A percentile compares a stretch with the other conserved stretches of the same genome.
Conservation (phyloP, 2,888 invertebrate genomes). For the Muscina levida region DNA sequence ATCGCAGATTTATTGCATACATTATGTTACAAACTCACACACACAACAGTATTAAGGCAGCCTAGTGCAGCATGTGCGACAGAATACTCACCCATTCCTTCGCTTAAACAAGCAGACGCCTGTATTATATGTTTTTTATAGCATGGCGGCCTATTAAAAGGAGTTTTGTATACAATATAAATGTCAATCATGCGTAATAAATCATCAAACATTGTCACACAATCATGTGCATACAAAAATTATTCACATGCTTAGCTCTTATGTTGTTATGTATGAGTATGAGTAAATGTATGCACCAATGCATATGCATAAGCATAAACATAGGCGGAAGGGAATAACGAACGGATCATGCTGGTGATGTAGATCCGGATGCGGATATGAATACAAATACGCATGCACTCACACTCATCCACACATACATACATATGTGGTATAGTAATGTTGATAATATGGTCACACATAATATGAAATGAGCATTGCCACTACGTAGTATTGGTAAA, state of each 20-base stretch:
- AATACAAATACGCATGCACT: background rate
- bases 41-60: background rate
- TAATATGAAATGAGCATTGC: conserved; percentile 13
- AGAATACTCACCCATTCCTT: background rate
- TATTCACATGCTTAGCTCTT: too few species aligned
- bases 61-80: too few species aligned
- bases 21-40: background rate
- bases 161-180: conserved; percentile 70
- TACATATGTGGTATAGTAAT: conserved; percentile 3
- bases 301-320: background rate
- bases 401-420: background rate
- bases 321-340: background rate
- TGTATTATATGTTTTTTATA: conserved; percentile 5
- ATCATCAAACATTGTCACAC: conserved; percentile 69
- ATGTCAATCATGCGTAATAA: conserved; percentile 77
- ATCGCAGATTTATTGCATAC: conserved; percentile 17
- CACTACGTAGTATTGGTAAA: background rate
- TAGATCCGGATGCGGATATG: background rate
- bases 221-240: conserved; percentile 48
- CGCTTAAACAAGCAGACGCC: too few species aligned
- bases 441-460: conserved; percentile 25
- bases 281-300: background rate
- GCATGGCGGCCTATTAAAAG: conserved; percentile 52
- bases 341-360: background rate
- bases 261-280: too few species aligned